Conservation (phyloP, 92 coral and sea anemone genomes). For the Bergia sp. region DNA sequence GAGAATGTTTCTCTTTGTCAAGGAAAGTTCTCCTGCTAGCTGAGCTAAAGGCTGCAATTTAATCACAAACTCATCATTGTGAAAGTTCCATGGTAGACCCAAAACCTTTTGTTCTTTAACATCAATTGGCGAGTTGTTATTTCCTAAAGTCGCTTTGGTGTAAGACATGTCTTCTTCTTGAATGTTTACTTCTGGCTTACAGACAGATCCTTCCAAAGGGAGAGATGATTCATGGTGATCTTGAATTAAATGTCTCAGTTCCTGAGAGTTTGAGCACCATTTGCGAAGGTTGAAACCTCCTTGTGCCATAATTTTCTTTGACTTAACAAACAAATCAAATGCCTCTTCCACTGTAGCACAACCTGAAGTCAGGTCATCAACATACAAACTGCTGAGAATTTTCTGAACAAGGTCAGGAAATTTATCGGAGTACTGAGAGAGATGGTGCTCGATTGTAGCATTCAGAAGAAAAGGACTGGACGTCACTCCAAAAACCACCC, state of each 20-base stretch:
- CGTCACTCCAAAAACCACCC: slow-evolving; percentile 47
- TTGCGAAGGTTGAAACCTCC: slow-evolving; percentile 68
- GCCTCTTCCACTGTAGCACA: slow-evolving; percentile 38
- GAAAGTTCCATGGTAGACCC: slow-evolving; percentile 50
- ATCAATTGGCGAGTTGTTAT: slow-evolving; percentile 4
- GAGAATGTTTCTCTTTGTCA: too few species aligned
- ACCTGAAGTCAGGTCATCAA: slow-evolving; percentile 51
- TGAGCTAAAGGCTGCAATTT: slow-evolving; percentile 43
- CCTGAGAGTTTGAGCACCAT: slow-evolving; percentile 39
- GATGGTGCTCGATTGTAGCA: slow-evolving; percentile 53
- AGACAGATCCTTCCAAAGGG: slow-evolving; percentile 17
- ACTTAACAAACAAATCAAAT: slow-evolving; percentile 53
- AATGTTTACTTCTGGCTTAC: slow-evolving; percentile 10
- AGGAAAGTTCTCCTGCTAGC: slow-evolving; percentile 47
- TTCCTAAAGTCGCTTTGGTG: slow-evolving; percentile 39
- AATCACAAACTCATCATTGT: slow-evolving; percentile 52
- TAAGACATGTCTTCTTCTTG: slow-evolving; percentile 43
- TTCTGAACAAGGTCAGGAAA: slow-evolving; percentile 55
- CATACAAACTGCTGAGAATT: slow-evolving; percentile 46
- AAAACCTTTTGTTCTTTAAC: slow-evolving; percentile 46
- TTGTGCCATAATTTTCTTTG: slow-evolving; percentile 50
- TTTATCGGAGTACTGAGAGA: slow-evolving; percentile 10
- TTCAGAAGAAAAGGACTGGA: slow-evolving; percentile 57
- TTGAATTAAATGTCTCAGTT: slow-evolving; percentile 37
- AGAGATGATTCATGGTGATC: slow-evolving; percentile 23